These are phyloP conservation scores for Anoura caudifer DNA, from an alignment of 2,113 vertebrate genomes.

Conservation along the genomic window DNA sequence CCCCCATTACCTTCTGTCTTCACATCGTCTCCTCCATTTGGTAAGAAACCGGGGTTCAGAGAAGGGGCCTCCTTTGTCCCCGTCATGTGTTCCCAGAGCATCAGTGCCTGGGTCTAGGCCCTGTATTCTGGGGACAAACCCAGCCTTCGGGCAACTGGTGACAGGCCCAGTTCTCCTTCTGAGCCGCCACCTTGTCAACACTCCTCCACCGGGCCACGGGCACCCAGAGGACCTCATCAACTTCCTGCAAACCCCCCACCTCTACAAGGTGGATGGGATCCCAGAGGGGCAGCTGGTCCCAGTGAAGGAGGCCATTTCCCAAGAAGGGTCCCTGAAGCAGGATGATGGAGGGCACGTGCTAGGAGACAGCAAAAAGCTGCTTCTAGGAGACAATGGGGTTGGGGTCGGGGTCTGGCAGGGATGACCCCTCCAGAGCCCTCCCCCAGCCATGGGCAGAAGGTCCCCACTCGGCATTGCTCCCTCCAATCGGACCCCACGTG, in stretches of 20 bases:
- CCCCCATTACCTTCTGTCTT: not conserved
- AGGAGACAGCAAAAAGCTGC: not conserved
- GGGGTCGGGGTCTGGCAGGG: not conserved
- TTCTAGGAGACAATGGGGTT: not conserved
- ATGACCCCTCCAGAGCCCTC: not conserved
- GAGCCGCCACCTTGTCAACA: not conserved
- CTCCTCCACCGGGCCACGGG: not conserved
- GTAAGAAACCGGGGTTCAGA: not conserved
- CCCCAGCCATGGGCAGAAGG: too few relatives aligned
- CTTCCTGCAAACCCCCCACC: not conserved
- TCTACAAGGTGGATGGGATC: not conserved
- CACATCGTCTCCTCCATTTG: too few relatives aligned
- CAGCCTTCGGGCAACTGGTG: not conserved
- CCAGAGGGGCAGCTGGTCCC: not conserved
- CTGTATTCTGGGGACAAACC: not conserved
- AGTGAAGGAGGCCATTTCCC: not conserved
- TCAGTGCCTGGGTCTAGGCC: not conserved
- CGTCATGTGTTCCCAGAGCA: not conserved
- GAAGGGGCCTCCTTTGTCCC: not conserved
- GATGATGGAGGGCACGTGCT: not conserved
- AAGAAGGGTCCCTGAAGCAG: not conserved
- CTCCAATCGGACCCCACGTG: not conserved
- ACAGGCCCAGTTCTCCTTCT: not conserved
- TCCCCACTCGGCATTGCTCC: not conserved
- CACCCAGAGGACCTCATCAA: not conserved